Base-by-base conservation (phyloP, 1,140 invertebrate species). In the Temnothorax nylanderi region DNA sequence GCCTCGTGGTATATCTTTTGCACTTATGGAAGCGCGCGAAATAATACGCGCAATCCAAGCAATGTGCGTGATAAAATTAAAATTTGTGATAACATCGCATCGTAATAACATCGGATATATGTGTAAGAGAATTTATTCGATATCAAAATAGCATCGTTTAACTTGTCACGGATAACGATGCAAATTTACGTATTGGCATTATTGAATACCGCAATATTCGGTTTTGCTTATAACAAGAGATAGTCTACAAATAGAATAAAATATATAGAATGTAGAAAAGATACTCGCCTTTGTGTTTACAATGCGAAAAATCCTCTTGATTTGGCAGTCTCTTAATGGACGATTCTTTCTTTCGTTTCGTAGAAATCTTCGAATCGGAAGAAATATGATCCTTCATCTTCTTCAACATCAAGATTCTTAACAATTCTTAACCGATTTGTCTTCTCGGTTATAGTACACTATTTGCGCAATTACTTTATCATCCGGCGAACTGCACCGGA, bases 251-350 rank as follows among this genome's bases (percentile, higher is more conserved):
- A 49, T 32, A 44, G 64, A 51, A 64, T 64, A 85, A 1, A 51
- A 77, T 51, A 67, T 21, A 72, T 21, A 72, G 2, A 34, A 67
- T 56, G 21, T 74, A 74, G 32, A 88, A 88, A 93, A 88, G 86
- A 93, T 93, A 93, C 93, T 93, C 93, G 93, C 93, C 93, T 93
- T 93, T 74, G 41, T 76, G 10, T 85, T 60, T 18, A 60, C n/a
- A 84, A 75, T 60, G 81, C 4, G 16, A 78, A 69, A 37, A 34
- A 47, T 89, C 88, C 88, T 89, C 88, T 90, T 90, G 74, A 21
- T 37, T 47, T 71, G 18, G 80, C 74, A 51, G 74, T 88, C 51
- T 74, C 34, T 86, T 51, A 58, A 47, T 8, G 51, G 87, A 74
- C n/a, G 67, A 80, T 80, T 71, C n/a, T 65, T 54, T 82, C 37